A percentile compares a stretch with the other conserved stretches of the same genome.
Evolutionary conservation across 1,140 invertebrate species (phyloP).

Genomic region (Drosophila watanabei): DNA sequence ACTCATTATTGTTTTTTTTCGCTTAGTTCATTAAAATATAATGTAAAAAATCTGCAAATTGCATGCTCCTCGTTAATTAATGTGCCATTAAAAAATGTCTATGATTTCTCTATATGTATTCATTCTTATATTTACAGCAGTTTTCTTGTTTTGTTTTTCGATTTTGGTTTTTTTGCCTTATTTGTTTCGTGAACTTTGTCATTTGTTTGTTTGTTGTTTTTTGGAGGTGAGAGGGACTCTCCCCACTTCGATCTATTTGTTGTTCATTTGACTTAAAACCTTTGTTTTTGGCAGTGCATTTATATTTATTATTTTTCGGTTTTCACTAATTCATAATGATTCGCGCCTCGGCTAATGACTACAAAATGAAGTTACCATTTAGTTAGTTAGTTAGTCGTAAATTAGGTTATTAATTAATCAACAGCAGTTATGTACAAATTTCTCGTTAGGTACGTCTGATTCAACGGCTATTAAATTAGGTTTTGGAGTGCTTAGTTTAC

Average conservation of each 20-base stretch:
- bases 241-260: conserved; percentile 56
- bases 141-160: conserved; percentile 47
- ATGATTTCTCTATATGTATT: conserved; percentile 82
- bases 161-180: conserved; percentile 35
- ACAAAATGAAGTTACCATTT: conserved; percentile 64
- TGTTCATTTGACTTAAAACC: conserved; percentile 75
- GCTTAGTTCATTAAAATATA: conserved; percentile 78
- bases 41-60: conserved; percentile 81
- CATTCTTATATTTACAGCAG: conserved; percentile 84
- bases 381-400: conserved; percentile 60
- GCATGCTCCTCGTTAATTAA: conserved; percentile 75
- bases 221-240: not conserved
- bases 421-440: conserved; percentile 78
- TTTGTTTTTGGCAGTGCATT: conserved; percentile 85
- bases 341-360: conserved; percentile 62
- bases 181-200: conserved; percentile 22
- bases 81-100: conserved; percentile 83
- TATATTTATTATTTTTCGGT: conserved; percentile 79
- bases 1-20: conserved; percentile 53
- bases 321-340: conserved; percentile 69
- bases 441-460: conserved; percentile 77
- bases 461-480: conserved; percentile 57
- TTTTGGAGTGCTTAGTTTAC: conserved; percentile 51
- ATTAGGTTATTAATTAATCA: conserved; percentile 79
- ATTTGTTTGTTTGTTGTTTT: conserved; percentile 31